Evolutionary conservation across 2,797 vertebrate genomes (phyloP).

Genomic region (Coreius guichenoti): DNA sequence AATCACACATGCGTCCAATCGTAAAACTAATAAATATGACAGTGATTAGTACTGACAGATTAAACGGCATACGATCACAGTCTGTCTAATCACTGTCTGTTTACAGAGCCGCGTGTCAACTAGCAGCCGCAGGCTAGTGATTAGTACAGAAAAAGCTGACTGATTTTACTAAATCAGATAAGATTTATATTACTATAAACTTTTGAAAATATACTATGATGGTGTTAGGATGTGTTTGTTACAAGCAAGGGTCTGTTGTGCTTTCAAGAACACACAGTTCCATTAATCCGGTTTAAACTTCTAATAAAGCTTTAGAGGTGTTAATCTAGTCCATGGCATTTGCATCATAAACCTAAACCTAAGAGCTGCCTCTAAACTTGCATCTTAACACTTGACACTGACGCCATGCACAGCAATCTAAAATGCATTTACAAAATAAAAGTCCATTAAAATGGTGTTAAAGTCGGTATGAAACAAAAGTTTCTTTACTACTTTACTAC

Average conservation of each 20-base stretch:
- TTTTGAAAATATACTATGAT: not conserved
- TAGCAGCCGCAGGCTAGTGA: constrained; percentile 34
- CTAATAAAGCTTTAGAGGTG: not conserved
- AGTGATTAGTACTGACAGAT: constrained; percentile 38
- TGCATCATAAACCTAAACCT: not conserved
- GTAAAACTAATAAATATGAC: constrained; percentile 3
- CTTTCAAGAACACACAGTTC: not conserved
- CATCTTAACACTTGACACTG: not conserved
- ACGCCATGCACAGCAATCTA: not conserved
- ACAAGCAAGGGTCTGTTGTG: not conserved
- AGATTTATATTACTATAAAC: not conserved
- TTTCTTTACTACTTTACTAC: not conserved
- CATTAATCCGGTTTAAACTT: not conserved
- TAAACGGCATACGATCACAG: constrained; percentile 36
- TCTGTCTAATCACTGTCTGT: constrained; percentile 32
- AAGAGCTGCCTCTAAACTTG: not conserved
- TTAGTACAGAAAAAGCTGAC: not conserved
- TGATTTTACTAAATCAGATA: not conserved
- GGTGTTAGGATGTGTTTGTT: not conserved
- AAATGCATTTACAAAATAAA: not conserved
- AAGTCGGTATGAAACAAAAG: not conserved
- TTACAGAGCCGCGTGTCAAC: constrained; percentile 14
- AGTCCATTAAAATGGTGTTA: not conserved
- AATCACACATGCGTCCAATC: constrained; percentile 9
- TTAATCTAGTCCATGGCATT: not conserved